phyloP scores from a whole-genome alignment of 2,797 vertebrate genomes.

The Hybognathus amarus region DNA sequence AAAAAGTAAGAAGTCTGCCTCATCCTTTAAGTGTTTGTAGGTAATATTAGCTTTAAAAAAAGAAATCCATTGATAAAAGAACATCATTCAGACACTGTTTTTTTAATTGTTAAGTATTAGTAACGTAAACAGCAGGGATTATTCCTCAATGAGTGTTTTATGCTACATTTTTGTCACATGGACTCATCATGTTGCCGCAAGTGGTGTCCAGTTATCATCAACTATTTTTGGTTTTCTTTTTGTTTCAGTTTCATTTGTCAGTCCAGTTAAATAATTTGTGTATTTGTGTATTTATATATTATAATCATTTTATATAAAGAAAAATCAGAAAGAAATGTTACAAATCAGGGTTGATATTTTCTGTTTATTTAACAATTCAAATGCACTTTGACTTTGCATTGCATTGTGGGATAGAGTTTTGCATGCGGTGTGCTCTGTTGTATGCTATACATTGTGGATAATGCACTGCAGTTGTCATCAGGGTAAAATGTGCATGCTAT shows the following conservation, averaged over 20 bases:
- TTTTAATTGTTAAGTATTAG: too few relatives aligned
- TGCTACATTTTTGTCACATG: too few relatives aligned
- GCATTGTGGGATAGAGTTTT: not conserved
- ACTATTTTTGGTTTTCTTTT: not conserved
- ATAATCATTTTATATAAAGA: not conserved
- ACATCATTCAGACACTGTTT: not conserved
- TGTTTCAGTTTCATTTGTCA: not conserved
- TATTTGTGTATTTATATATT: not conserved
- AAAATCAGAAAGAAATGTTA: not conserved
- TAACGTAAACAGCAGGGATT: not conserved
- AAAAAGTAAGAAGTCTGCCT: not conserved
- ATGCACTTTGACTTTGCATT: not conserved
- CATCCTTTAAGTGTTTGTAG: not conserved
- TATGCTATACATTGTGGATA: not conserved
- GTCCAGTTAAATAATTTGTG: not conserved
- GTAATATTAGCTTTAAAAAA: not conserved
- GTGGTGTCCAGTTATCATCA: not conserved
- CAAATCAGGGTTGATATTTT: not conserved
- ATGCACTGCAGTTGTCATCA: not conserved
- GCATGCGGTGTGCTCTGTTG: not conserved
- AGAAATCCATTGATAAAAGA: not conserved
- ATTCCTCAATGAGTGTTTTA: too few relatives aligned
- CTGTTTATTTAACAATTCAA: not conserved
- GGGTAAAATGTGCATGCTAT: not conserved
- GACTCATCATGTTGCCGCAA: not conserved